Evolutionary conservation across 2,797 vertebrate species (phyloP), one percentile per base, ranked within the genome.

Genomic region (Tauraco hartlaubi): DNA sequence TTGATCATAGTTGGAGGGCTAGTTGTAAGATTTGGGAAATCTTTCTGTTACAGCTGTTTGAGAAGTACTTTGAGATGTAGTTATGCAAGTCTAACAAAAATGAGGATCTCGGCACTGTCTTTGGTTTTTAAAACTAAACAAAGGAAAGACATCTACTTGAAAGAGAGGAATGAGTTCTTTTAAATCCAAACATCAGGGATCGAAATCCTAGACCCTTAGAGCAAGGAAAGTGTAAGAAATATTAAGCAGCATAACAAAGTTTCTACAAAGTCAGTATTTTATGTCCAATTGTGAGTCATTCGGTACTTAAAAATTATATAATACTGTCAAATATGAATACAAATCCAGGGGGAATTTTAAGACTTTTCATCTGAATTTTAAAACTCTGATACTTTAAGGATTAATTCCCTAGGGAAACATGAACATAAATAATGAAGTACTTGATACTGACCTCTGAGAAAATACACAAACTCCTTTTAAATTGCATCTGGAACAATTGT

Each of bases 11-110:
- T 83, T 79, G 85, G 28, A 76, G 64, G 43, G 14, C 55, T 76
- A 67, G 46, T 83, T 90, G 28, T 66, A 93, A 85, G 69, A 94
- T 74, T 95, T 90, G 90, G 64, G 63, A 95, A 94, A 96, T 95
- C 72, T 55, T 83, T 73, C 79, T 71, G 62, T 86, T 92, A 90
- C 58, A 89, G 54, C 75, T 90, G 58, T 66, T 78, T 93, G 54
- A 92, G 79, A 88, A 94, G 69, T 93, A 82, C 49, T 93, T 94
- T 54, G 43, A 81, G 82, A 91, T n/a, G 37, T 17, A 71, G 51
- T 84, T 96, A 64, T n/a, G 66, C 78, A 95, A 68, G 43, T 33
- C 33, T 67, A 62, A 81, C 35, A 89, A 56, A 92, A 93, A 63
- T 25, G 4, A 78, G 28, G 21, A 52, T 88, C 29, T 92, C 7